These are phyloP conservation scores for Gymnoscelis rufifasciata DNA, from an alignment of 2,888 invertebrate species.

Conservation along the genomic window DNA sequence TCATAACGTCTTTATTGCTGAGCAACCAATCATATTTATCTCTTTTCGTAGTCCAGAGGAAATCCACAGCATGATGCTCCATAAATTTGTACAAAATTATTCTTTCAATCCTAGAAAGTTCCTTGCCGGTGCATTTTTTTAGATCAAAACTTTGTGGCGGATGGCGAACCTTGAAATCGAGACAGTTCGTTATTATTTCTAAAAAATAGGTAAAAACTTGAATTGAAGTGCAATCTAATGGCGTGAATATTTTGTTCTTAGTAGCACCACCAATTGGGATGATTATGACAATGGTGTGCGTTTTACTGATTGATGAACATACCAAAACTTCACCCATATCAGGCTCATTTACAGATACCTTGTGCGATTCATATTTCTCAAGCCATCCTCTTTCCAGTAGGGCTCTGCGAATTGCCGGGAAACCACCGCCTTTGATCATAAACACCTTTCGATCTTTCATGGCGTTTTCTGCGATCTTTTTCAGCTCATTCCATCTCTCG, in stretches of 20 bases:
- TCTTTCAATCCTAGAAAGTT: slow-evolving; percentile 82
- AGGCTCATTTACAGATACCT: slow-evolving; percentile 42
- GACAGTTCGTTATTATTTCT: background rate
- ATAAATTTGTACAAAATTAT: slow-evolving; percentile 87
- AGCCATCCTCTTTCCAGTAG: slow-evolving; percentile 86
- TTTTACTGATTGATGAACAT: slow-evolving; percentile 8
- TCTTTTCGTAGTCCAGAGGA: slow-evolving; percentile 93
- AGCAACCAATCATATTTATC: slow-evolving; percentile 88
- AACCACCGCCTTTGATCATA: slow-evolving; percentile 85
- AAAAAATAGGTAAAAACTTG: background rate
- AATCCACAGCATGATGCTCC: slow-evolving; percentile 88
- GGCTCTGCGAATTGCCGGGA: slow-evolving; percentile 84
- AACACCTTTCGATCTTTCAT: slow-evolving; percentile 83
- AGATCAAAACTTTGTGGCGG: slow-evolving; percentile 61
- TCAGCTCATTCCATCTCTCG: slow-evolving; percentile 82
- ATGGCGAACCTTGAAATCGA: slow-evolving; percentile 53
- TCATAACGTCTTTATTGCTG: slow-evolving; percentile 72
- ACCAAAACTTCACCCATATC: slow-evolving; percentile 10
- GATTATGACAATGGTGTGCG: slow-evolving; percentile 17
- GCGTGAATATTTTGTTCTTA: background rate
- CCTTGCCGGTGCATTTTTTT: slow-evolving; percentile 63
- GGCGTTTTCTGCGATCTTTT: slow-evolving; percentile 82
- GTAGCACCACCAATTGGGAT: slow-evolving; percentile 6
- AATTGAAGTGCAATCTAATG: slow-evolving; percentile 6
- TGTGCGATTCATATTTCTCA: slow-evolving; percentile 80